Percentiles rank a stretch among this genome's conserved stretches.
These are phyloP conservation scores for Brenthis daphne DNA, from an alignment of 2,888 invertebrate genomes.

Conservation along the genomic window DNA sequence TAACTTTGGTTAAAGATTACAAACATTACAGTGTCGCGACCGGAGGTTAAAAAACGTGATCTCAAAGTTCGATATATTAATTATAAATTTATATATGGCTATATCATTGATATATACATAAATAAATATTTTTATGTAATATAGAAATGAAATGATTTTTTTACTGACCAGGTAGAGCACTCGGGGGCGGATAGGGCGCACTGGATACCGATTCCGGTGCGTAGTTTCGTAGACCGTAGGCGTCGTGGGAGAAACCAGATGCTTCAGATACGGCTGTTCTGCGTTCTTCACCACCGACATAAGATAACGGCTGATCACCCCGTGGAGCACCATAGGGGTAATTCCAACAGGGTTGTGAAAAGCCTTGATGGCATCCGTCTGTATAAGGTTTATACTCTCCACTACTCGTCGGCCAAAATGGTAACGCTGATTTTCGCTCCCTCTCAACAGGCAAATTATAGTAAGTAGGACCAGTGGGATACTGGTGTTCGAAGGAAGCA, in stretches of 20 bases:
- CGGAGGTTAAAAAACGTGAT: conserved; percentile 65
- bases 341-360: conserved; percentile 89
- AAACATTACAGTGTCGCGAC: conserved; percentile 60
- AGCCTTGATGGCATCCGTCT: conserved; percentile 86
- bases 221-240: conserved; percentile 89
- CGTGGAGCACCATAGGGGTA: conserved; percentile 85
- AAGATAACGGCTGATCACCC: conserved; percentile 86
- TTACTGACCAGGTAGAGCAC: conserved; percentile 83
- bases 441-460: conserved; percentile 88
- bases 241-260: conserved; percentile 87
- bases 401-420: conserved; percentile 86
- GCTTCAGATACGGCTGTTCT: conserved; percentile 85
- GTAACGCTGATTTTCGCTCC: conserved; percentile 84
- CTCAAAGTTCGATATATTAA: conserved; percentile 49
- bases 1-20: conserved; percentile 70
- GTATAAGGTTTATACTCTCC: conserved; percentile 85
- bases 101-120: neutral
- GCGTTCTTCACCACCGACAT: conserved; percentile 87
- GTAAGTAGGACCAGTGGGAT: conserved; percentile 86
- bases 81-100: conserved; percentile 1
- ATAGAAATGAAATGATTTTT: conserved; percentile 35
- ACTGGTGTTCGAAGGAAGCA: conserved; percentile 86
- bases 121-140: neutral
- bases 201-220: conserved; percentile 87
- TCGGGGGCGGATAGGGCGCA: conserved; percentile 90